phyloP scores from a whole-genome alignment of 2,888 invertebrate genomes.

The Luperina nickerlii region DNA sequence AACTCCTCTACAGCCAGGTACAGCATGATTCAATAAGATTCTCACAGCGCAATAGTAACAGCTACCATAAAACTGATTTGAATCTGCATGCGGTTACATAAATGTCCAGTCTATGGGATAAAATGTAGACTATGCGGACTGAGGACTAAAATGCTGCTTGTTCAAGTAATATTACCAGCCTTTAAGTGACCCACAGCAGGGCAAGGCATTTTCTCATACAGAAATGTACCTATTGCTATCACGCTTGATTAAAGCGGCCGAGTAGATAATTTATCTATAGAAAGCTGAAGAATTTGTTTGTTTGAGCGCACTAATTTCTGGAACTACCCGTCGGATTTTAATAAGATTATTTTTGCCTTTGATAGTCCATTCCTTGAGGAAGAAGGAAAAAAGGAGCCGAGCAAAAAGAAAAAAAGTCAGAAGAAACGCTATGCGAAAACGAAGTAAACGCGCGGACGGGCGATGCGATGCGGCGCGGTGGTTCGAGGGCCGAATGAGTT shows the following conservation, averaged over 20 bases:
- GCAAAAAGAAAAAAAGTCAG: neutral
- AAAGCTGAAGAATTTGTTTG: neutral
- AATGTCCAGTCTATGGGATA: conserved; percentile 66
- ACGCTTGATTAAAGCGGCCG: neutral
- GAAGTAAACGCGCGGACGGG: neutral
- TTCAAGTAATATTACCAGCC: neutral
- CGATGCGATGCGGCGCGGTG: no score
- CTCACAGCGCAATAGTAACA: conserved; percentile 61
- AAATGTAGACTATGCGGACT: conserved; percentile 52
- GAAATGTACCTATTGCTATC: neutral
- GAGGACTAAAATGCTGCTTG: conserved; percentile 57
- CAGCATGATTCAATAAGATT: conserved; percentile 63
- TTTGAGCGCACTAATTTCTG: neutral
- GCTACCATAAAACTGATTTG: conserved; percentile 64
- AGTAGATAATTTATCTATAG: neutral
- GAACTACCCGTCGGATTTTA: neutral
- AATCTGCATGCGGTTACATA: conserved; percentile 66
- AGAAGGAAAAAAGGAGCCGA: neutral
- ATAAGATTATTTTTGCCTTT: neutral
- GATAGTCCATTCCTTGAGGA: neutral
- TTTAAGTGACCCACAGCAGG: neutral
- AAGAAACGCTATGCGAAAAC: neutral
- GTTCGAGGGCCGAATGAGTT: no score
- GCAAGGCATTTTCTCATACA: no score
- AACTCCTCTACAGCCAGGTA: conserved; percentile 41